Percentiles rank a stretch among this genome's conserved stretches.
These are phyloP conservation scores for Carollia perspicillata DNA, from an alignment of 2,113 vertebrate genomes.

Conservation along the genomic window DNA sequence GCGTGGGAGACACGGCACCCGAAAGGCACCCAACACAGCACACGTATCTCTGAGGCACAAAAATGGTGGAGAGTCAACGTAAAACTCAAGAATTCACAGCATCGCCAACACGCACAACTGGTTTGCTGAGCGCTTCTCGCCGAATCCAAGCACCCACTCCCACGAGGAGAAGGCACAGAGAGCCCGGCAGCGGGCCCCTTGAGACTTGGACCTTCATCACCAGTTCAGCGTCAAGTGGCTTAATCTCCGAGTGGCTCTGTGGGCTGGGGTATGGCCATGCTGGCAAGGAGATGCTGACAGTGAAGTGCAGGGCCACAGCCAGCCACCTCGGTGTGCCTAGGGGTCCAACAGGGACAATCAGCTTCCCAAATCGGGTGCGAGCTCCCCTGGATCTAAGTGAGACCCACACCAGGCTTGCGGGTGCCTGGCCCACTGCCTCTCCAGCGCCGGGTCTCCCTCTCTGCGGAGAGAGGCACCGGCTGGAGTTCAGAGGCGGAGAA, in stretches of 20 bases:
- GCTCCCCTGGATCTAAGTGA: background rate
- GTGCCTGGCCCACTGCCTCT: background rate
- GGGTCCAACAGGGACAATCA: background rate
- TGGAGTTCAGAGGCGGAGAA: background rate
- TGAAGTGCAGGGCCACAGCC: background rate
- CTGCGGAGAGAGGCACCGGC: no score
- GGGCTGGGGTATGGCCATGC: background rate
- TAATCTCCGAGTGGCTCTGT: background rate
- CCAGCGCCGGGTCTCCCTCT: background rate
- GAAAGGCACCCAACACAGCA: background rate
- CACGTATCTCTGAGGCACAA: background rate
- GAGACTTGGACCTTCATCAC: background rate
- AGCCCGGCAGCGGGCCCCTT: background rate
- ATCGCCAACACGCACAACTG: background rate
- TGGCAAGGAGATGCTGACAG: background rate
- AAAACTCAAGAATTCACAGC: slow-evolving; percentile 40
- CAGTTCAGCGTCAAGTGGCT: background rate
- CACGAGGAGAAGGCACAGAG: background rate
- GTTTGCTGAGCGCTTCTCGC: background rate
- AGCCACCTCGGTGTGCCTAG: fast-evolving
- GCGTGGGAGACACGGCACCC: background rate
- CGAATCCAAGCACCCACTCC: background rate
- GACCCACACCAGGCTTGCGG: background rate
- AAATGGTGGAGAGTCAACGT: background rate
- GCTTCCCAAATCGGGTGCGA: background rate